These are phyloP conservation scores for Poeciliopsis gracilis DNA, from an alignment of 2,797 vertebrate genomes.

Conservation along the genomic window DNA sequence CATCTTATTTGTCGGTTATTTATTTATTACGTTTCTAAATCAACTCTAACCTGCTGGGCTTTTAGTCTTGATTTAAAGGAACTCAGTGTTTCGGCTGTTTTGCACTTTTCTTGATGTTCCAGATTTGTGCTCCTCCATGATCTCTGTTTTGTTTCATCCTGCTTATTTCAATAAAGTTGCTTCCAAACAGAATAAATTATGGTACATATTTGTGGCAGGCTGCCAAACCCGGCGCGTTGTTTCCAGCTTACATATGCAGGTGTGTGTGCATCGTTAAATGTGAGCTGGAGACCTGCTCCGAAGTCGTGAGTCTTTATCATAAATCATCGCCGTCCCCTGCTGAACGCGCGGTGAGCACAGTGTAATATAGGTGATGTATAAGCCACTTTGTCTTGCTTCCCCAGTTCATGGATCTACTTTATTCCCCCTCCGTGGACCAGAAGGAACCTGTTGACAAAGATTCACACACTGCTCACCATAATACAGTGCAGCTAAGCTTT, in stretches of 20 bases:
- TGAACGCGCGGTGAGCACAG: conserved; percentile 42
- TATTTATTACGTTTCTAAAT: too few species aligned
- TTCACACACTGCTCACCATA: conserved; percentile 43
- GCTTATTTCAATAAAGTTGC: background rate
- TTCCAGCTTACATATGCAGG: conserved; percentile 22
- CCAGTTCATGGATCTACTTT: conserved; percentile 55
- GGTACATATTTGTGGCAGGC: conserved; percentile 16
- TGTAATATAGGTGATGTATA: conserved; percentile 55
- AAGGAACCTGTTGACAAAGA: conserved; percentile 64
- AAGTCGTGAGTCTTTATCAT: conserved; percentile 45
- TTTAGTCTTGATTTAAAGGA: too few species aligned
- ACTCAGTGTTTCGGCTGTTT: background rate
- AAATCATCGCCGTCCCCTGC: conserved; percentile 49
- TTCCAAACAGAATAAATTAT: background rate
- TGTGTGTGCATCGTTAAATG: conserved; percentile 32
- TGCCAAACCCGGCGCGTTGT: conserved; percentile 13
- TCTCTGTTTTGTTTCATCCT: background rate
- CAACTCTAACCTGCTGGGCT: too few species aligned
- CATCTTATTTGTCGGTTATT: too few species aligned
- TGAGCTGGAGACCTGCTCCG: conserved; percentile 38
- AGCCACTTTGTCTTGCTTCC: conserved; percentile 43
- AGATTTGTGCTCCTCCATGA: too few species aligned
- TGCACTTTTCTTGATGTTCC: too few species aligned
- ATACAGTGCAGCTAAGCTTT: conserved; percentile 33
- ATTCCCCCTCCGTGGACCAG: conserved; percentile 39